A percentile compares a stretch with the other conserved stretches of the same genome.
phyloP scores from a whole-genome alignment of 2,797 vertebrate genomes.

The Varecia variegata region DNA sequence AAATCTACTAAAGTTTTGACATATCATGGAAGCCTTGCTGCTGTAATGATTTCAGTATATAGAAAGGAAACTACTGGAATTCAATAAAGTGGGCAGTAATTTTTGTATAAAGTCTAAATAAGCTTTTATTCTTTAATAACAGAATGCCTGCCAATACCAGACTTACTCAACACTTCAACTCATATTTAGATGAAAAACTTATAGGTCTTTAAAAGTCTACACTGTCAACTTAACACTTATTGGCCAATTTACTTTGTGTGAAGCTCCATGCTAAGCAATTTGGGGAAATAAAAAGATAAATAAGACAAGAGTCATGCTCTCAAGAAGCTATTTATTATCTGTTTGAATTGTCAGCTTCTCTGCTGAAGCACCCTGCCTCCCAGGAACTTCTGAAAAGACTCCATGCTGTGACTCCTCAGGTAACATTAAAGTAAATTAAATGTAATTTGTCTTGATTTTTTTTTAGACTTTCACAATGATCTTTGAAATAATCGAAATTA shows the following conservation, averaged over 20 bases:
- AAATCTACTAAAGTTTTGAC: background rate
- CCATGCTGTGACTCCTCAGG: background rate
- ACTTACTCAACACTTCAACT: background rate
- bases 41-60: background rate
- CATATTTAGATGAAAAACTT: slow-evolving; percentile 7
- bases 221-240: background rate
- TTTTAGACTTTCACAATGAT: background rate
- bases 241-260: slow-evolving; percentile 10
- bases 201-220: background rate
- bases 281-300: slow-evolving; percentile 34
- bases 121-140: background rate
- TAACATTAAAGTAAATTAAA: slow-evolving; percentile 27
- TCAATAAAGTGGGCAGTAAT: background rate
- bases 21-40: background rate
- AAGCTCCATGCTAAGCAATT: background rate
- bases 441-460: background rate
- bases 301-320: background rate
- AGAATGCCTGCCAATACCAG: background rate
- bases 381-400: background rate
- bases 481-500: background rate
- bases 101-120: background rate
- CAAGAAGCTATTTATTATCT: background rate
- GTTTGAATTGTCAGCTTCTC: background rate
- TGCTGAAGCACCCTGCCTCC: background rate
- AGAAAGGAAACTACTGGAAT: background rate